A percentile compares a stretch with the other conserved stretches of the same genome.
These are phyloP conservation scores for Pterocles orientalis DNA, from an alignment of 2,113 vertebrate species.

Conservation along the genomic window DNA sequence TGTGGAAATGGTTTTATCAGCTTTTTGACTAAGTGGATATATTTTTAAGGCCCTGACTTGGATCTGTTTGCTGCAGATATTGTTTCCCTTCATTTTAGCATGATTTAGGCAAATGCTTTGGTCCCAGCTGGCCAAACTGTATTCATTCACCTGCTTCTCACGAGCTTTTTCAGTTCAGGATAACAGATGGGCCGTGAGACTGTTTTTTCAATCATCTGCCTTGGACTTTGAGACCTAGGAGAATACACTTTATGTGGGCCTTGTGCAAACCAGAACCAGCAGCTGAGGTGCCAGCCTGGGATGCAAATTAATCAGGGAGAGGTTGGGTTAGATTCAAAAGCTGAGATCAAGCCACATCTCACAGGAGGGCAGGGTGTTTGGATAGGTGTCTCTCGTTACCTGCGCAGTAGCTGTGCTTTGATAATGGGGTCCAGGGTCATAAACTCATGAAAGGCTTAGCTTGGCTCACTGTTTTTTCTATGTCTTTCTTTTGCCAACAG, in stretches of 20 bases:
- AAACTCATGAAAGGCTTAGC: background rate
- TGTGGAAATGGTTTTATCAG: background rate
- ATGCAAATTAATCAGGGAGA: background rate
- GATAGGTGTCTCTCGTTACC: background rate
- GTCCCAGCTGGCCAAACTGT: background rate
- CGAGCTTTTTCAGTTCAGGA: background rate
- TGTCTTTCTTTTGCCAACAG: conserved; percentile 68
- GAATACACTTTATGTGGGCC: background rate
- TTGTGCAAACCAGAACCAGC: background rate
- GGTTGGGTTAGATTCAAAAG: background rate
- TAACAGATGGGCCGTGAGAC: background rate
- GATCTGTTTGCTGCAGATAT: background rate
- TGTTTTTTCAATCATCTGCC: background rate
- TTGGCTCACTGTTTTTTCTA: background rate
- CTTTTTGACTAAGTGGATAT: background rate
- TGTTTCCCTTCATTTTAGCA: background rate
- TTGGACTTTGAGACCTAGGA: background rate
- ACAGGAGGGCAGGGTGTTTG: background rate
- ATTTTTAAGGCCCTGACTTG: background rate
- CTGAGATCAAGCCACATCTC: background rate
- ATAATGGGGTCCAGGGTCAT: background rate
- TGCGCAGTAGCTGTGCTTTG: background rate
- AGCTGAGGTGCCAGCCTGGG: background rate
- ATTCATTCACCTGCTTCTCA: background rate
- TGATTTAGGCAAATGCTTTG: background rate